phyloP scores from a whole-genome alignment of 2,797 vertebrate genomes.

The Erpetoichthys calabaricus region DNA sequence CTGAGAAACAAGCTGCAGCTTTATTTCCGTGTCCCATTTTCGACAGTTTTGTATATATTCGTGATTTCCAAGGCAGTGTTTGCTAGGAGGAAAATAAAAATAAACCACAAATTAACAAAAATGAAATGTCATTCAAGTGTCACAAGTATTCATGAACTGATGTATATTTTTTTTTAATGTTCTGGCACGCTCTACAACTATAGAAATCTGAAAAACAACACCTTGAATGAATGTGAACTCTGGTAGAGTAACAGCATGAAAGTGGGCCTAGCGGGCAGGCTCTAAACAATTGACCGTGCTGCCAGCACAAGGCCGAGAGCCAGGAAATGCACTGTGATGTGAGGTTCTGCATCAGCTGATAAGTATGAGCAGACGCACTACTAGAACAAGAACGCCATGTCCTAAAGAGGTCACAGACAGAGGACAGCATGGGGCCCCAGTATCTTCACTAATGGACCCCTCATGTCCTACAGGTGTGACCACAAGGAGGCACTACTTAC shows the following conservation, averaged over 20 bases:
- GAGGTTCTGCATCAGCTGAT: too few relatives aligned
- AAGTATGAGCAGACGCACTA: not conserved
- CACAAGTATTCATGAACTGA: not conserved
- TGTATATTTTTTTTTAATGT: not conserved
- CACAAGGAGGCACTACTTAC: too few relatives aligned
- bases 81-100: slow-evolving; percentile 42
- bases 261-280: too few relatives aligned
- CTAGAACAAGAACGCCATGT: slow-evolving; percentile 7
- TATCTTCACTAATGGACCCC: too few relatives aligned
- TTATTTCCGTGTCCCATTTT: slow-evolving; percentile 92
- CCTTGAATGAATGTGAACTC: too few relatives aligned
- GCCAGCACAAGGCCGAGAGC: too few relatives aligned
- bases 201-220: too few relatives aligned
- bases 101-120: slow-evolving; percentile 17
- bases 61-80: slow-evolving; percentile 86
- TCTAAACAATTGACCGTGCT: too few relatives aligned
- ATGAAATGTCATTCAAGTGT: not conserved
- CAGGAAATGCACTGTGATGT: too few relatives aligned
- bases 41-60: slow-evolving; percentile 93
- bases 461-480: too few relatives aligned
- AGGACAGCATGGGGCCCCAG: too few relatives aligned
- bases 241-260: too few relatives aligned
- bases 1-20: slow-evolving; percentile 71
- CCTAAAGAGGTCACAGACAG: not conserved
- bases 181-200: not conserved